These are phyloP conservation scores for Listronotus bonariensis DNA, from an alignment of 1,140 invertebrate species.

Conservation along the genomic window DNA sequence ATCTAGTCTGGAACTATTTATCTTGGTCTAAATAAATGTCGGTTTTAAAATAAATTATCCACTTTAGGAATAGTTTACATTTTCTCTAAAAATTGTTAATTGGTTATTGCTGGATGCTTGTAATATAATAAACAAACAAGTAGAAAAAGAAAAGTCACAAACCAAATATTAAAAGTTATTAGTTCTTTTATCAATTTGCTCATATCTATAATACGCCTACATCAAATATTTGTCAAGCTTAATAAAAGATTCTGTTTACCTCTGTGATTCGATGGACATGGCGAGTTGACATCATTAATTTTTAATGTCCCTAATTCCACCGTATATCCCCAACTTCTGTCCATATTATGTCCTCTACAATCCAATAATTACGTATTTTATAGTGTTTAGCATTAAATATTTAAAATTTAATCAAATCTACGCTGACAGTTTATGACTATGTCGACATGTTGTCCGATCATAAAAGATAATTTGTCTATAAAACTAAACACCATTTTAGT, in stretches of 20 bases:
- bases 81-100: too few relatives aligned
- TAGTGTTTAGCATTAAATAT: slow-evolving; percentile 15
- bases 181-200: too few relatives aligned
- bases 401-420: slow-evolving; percentile 19
- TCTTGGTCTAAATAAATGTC: slow-evolving; percentile 15
- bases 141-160: too few relatives aligned
- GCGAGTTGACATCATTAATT: slow-evolving; percentile 29
- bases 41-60: slow-evolving; percentile 3
- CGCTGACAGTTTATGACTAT: too few relatives aligned
- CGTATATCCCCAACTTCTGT: slow-evolving; percentile 18
- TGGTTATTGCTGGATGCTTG: too few relatives aligned
- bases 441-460: too few relatives aligned
- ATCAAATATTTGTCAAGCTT: slow-evolving; percentile 37
- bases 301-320: slow-evolving; percentile 36
- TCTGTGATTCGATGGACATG: slow-evolving; percentile 34
- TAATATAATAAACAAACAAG: too few relatives aligned
- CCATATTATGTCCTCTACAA: slow-evolving; percentile 18
- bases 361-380: slow-evolving; percentile 32
- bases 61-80: too few relatives aligned
- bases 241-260: slow-evolving; percentile 35
- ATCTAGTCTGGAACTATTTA: slow-evolving; percentile 11
- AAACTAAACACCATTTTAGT: too few relatives aligned
- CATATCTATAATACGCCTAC: not conserved
- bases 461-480: too few relatives aligned
- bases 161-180: too few relatives aligned